phyloP scores from a whole-genome alignment of 2,113 vertebrate genomes.

The Condylura cristata region DNA sequence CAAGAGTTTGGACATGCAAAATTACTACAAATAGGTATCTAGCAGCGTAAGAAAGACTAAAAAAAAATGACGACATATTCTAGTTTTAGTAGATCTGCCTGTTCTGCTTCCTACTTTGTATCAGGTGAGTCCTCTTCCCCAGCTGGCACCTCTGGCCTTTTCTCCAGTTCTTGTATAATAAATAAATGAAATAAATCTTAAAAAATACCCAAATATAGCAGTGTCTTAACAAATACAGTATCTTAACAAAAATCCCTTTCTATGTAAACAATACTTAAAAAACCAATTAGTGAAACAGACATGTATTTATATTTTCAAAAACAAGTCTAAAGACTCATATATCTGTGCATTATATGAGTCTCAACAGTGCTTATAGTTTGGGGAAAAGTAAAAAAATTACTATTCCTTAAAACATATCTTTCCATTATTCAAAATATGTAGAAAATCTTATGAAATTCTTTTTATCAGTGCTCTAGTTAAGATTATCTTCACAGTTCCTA shows the following conservation, averaged over 20 bases:
- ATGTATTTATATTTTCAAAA: background rate
- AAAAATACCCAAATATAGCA: background rate
- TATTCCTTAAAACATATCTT: background rate
- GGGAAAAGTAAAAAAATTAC: background rate
- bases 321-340: background rate
- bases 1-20: background rate
- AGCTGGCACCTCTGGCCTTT: too few species aligned
- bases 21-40: background rate
- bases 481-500: background rate
- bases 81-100: background rate
- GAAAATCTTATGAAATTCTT: background rate
- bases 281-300: background rate
- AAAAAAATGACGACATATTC: background rate
- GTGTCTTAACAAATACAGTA: background rate
- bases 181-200: too few species aligned
- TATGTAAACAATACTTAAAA: slow-evolving; percentile 1
- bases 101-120: too few species aligned
- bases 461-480: background rate
- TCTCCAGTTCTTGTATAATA: too few species aligned
- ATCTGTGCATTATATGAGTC: background rate
- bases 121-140: too few species aligned
- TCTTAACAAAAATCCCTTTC: background rate
- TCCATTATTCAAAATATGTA: background rate
- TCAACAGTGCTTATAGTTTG: background rate
- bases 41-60: background rate